Base-by-base conservation (phyloP, 2,888 invertebrate genomes). In the Sympetrum striolatum region DNA sequence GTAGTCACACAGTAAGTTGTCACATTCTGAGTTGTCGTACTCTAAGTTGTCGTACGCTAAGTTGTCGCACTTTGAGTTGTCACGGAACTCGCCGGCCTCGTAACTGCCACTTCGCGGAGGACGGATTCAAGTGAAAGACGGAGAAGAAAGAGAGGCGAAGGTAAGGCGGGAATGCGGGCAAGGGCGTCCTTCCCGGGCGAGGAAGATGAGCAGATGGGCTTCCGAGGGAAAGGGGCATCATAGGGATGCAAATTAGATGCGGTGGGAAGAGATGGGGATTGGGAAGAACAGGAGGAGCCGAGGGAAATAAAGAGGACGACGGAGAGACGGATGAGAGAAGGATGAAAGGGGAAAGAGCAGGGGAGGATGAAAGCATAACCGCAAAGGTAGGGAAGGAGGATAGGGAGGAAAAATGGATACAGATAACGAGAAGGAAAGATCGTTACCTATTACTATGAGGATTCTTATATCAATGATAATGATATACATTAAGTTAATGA, bases 211-310 rank as follows among this genome's bases (percentile, higher is more conserved):
- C 15, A 48, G 81, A 80, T 39, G 81, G 48, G 53, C 0, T 44
- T 25, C 31, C 15, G 81, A 48, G 53, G 81, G 31, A 81, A 31
- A 48, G 81, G n/a, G 4, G 81, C 31, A 48, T 81, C 81, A 81
- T 81, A 81, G 81, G 81, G 81, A 82, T 82, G 81, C 81, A 82
- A 82, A 82, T 82, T 48, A 82, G 81, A 82, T 53, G 81, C 81
- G 58, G 86, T 8, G 81, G 25, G 8, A n/a, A 18, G 60, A n/a
- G 80, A 37, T 39, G 25, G 80, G 22, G 35, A 15, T 39, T 37
- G 48, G 81, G 48, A 48, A 58, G 82, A 14, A 82, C 48, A 8
- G 53, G 35, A 53, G 58, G 53, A 82, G 31, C 8, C 81, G 44
- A 44, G 82, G 58, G 58, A 58, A 15, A 18, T 35, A 53, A 37